These are phyloP conservation scores for Vicugna pacos DNA, from an alignment of 2,113 vertebrate species.

Conservation along the genomic window DNA sequence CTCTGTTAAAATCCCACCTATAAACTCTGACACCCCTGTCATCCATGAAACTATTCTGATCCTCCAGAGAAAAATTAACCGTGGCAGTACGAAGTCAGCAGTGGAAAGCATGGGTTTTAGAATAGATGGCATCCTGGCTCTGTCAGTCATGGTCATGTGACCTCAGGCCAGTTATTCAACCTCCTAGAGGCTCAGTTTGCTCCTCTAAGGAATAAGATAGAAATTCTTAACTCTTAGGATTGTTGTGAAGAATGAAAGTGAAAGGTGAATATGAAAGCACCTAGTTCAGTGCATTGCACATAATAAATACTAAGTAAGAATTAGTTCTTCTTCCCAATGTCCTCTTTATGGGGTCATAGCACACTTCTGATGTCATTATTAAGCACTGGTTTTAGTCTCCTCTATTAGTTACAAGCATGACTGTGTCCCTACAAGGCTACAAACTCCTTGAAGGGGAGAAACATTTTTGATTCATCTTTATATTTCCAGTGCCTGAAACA, in stretches of 20 bases:
- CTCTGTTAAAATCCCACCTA: background rate
- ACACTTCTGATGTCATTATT: background rate
- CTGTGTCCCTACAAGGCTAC: background rate
- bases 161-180: background rate
- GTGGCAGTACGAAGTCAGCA: background rate
- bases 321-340: background rate
- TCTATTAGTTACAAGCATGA: background rate
- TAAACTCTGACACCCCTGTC: background rate
- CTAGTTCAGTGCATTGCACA: background rate
- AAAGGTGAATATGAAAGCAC: background rate
- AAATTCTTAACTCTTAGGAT: background rate
- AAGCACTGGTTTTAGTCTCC: background rate
- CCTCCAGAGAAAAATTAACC: background rate
- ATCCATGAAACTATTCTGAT: background rate
- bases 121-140: background rate
- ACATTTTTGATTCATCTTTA: slow-evolving; percentile 25
- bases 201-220: background rate
- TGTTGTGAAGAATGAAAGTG: background rate
- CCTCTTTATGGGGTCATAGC: background rate
- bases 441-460: background rate
- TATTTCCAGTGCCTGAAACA: slow-evolving; percentile 26
- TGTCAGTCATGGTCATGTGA: background rate
- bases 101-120: background rate
- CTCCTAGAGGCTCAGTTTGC: background rate
- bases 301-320: background rate